phyloP scores from a whole-genome alignment of 2,888 invertebrate genomes.

The Stenurella melanura region DNA sequence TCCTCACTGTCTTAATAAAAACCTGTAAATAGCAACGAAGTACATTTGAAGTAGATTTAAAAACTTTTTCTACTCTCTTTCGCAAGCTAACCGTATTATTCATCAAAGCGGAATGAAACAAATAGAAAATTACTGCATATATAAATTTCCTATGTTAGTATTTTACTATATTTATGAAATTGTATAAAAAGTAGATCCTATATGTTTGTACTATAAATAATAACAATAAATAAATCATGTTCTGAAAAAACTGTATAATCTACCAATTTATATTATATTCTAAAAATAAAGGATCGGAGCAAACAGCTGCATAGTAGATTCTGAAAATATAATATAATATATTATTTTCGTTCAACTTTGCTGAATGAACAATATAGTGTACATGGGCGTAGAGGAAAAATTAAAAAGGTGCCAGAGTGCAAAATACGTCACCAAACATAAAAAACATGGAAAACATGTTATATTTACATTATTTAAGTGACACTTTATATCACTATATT shows the following conservation, averaged over 20 bases:
- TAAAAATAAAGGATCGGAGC: constrained; percentile 24
- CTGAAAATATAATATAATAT: constrained; percentile 27
- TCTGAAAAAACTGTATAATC: background rate
- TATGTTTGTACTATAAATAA: background rate
- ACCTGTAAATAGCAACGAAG: background rate
- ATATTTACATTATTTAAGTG: constrained; percentile 16
- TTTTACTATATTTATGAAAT: background rate
- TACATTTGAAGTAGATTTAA: background rate
- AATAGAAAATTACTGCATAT: background rate
- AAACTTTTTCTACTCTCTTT: background rate
- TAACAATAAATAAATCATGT: constrained; percentile 3
- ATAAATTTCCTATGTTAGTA: background rate
- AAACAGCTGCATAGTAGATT: constrained; percentile 32
- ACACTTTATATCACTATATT: background rate
- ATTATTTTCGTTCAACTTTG: constrained; percentile 32
- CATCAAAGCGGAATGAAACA: background rate
- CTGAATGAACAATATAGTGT: constrained; percentile 33
- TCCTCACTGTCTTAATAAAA: background rate
- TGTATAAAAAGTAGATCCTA: background rate
- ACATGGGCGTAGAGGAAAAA: constrained; percentile 18
- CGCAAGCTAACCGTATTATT: background rate
- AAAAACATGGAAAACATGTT: constrained; percentile 20
- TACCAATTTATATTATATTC: constrained; percentile 16
- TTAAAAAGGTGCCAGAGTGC: constrained; percentile 23
- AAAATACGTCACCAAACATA: constrained; percentile 21